Evolutionary conservation across 2,797 vertebrate genomes (phyloP).

Genomic region (Coregonus ussuriensis): DNA sequence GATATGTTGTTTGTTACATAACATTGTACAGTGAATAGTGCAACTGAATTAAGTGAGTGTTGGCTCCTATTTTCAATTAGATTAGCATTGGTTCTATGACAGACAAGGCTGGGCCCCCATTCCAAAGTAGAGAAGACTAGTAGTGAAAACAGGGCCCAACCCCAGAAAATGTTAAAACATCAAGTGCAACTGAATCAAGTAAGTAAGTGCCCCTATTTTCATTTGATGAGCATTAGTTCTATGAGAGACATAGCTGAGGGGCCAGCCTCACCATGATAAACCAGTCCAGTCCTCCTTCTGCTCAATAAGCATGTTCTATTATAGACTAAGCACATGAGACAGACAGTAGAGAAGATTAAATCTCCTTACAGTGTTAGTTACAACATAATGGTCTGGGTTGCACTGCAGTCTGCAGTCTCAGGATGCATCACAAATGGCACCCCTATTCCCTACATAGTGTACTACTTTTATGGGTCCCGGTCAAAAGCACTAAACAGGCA

Average conservation of each 20-base stretch:
- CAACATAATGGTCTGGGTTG: background rate
- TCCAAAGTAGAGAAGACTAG: no score
- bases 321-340: slow-evolving; percentile 3
- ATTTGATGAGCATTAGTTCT: background rate
- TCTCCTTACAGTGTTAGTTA: slow-evolving; percentile 3
- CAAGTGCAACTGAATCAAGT: no score
- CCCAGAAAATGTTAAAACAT: no score
- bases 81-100: no score
- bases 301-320: slow-evolving; percentile 4
- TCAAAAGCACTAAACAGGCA: background rate
- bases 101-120: no score
- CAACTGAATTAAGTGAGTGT: background rate
- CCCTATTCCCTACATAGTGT: background rate
- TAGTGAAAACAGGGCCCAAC: no score
- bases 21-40: background rate
- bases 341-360: background rate
- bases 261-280: background rate
- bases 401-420: background rate
- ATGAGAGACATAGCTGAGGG: background rate
- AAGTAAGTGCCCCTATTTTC: no score
- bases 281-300: background rate
- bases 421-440: background rate
- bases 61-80: background rate
- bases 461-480: background rate
- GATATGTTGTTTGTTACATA: background rate